Conservation (phyloP, 1,140 invertebrate species). For the Bombus affinis region DNA sequence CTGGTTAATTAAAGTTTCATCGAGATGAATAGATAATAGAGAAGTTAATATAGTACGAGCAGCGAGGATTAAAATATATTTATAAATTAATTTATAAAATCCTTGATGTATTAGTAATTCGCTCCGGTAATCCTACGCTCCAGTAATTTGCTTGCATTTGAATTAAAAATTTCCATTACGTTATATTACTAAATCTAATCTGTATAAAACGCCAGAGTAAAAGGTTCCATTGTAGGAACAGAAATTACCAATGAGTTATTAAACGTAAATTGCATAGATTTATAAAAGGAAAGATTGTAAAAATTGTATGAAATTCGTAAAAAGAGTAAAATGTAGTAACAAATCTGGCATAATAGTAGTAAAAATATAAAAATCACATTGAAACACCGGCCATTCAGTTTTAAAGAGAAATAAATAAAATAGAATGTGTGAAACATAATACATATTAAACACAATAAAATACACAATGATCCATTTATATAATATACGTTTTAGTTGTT, state of each 20-base stretch:
- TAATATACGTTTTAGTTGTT: no score
- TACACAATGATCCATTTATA: no score
- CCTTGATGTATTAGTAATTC: slow-evolving; percentile 1
- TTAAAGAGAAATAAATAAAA: no score
- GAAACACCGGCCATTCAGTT: neutral
- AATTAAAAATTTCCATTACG: neutral
- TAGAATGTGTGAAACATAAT: no score
- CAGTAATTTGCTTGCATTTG: no score
- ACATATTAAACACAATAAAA: no score
- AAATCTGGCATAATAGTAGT: neutral
- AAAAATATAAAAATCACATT: neutral
- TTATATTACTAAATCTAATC: no score
- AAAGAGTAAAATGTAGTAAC: neutral
- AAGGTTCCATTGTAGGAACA: neutral
- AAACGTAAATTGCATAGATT: neutral
- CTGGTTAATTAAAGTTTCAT: neutral
- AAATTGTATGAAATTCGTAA: neutral
- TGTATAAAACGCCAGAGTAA: neutral
- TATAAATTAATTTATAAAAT: slow-evolving; percentile 14
- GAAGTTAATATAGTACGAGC: neutral
- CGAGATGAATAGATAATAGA: neutral
- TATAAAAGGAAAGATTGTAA: neutral
- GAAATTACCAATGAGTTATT: neutral
- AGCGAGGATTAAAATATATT: slow-evolving; percentile 5
- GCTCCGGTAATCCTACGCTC: no score